Percentiles rank a stretch among this genome's conserved stretches.
These are phyloP conservation scores for Murina feae DNA, from an alignment of 2,113 vertebrate genomes.

Conservation along the genomic window DNA sequence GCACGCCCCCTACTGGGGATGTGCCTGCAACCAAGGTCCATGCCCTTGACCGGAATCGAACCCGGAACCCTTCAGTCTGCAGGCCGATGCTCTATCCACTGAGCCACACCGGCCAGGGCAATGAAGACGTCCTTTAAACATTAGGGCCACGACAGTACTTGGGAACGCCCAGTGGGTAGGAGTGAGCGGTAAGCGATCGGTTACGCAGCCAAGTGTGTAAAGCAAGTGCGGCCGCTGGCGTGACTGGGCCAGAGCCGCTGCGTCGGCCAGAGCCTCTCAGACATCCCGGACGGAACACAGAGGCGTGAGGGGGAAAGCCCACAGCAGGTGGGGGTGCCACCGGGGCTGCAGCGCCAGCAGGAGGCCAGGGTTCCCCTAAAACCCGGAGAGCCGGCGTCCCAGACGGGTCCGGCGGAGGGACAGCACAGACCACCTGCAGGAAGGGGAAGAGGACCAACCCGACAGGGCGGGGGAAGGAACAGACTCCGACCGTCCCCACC, in stretches of 20 bases:
- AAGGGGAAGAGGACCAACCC: accelerated
- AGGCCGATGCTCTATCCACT: too few species aligned
- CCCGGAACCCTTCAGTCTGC: too few species aligned
- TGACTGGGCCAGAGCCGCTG: not conserved
- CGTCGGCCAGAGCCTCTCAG: too few species aligned
- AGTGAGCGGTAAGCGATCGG: too few species aligned
- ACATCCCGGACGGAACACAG: too few species aligned
- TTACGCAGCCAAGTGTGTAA: accelerated
- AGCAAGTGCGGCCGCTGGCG: accelerated
- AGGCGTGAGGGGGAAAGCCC: accelerated
- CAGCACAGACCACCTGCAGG: not conserved
- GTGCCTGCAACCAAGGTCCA: too few species aligned
- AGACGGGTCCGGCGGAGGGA: accelerated
- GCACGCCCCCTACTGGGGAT: too few species aligned
- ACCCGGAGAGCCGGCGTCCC: not conserved
- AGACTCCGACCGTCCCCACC: not conserved
- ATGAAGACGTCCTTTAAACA: not conserved
- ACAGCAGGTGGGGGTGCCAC: accelerated
- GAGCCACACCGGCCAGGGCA: too few species aligned
- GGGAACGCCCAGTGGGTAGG: too few species aligned
- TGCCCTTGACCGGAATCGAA: too few species aligned
- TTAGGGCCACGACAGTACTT: too few species aligned
- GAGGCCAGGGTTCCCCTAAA: not conserved
- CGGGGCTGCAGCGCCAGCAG: not conserved
- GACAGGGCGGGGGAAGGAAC: too few species aligned